Percentiles rank a stretch among this genome's conserved stretches.
phyloP scores from a whole-genome alignment of 2,888 invertebrate species.

The Andrena hattorfiana region DNA sequence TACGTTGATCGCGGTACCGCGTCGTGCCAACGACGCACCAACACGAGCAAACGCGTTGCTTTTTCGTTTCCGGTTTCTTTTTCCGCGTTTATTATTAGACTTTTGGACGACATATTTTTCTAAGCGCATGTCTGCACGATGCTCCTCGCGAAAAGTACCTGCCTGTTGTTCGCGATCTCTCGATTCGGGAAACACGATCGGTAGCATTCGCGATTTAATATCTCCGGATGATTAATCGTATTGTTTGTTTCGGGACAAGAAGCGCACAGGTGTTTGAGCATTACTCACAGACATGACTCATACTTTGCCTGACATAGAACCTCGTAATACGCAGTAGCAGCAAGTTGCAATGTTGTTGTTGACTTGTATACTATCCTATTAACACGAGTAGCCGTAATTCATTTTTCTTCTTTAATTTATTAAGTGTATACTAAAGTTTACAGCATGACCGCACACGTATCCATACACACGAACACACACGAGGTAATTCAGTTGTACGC shows the following conservation, averaged over 20 bases:
- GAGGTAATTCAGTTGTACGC: slow-evolving; percentile 42
- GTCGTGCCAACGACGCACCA: neutral
- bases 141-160: slow-evolving; percentile 31
- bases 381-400: slow-evolving; percentile 68
- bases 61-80: slow-evolving; percentile 14
- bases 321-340: slow-evolving; percentile 69
- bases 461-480: slow-evolving; percentile 50
- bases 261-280: slow-evolving; percentile 30
- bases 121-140: slow-evolving; percentile 60
- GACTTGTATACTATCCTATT: slow-evolving; percentile 63
- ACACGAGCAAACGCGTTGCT: slow-evolving; percentile 8
- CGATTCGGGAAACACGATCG: neutral
- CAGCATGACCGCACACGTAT: slow-evolving; percentile 73
- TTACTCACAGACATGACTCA: slow-evolving; percentile 46
- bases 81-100: neutral
- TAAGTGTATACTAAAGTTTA: slow-evolving; percentile 66
- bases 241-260: neutral
- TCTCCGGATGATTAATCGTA: neutral
- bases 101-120: slow-evolving; percentile 1
- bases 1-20: neutral
- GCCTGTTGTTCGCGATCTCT: slow-evolving; percentile 9
- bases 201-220: neutral
- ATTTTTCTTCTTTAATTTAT: slow-evolving; percentile 54
- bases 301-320: slow-evolving; percentile 79
- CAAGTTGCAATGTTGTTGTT: slow-evolving; percentile 75